Base-by-base conservation (phyloP, 1,140 invertebrate species). In the Condylostylus longicornis region DNA sequence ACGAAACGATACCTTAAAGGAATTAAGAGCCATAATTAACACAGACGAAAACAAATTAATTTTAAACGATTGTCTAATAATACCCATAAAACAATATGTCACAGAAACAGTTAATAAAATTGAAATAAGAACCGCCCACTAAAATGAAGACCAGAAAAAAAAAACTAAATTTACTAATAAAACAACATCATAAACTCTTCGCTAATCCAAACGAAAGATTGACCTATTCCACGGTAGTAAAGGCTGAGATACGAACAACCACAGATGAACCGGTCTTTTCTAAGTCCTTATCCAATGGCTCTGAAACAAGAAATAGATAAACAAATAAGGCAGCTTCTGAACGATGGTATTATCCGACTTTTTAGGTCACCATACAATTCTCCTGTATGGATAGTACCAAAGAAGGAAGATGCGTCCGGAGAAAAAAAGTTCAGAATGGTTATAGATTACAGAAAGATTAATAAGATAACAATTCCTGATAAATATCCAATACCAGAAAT, bases 401-500 rank as follows among this genome's bases (percentile, higher is more conserved):
- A 42, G 22, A 41, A 42, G 9, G 10, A n/a, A 17, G 38, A 40
- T 6, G 32, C 22, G 5, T 35, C 38, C 20, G 46, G 46, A 23
- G 43, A 54, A 42, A 43, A 37, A 33, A 58, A 58, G 45, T 51
- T 37, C 41, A 30, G 56, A 20, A 28, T 57, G 19, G 47, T 51
- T 5, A 42, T 56, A 17, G 55, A 58, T 42, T 59, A 47, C 33
- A 18, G 50, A 27, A 52, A 50, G 41, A 22, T 53, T 17, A 57
- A 55, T 42, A 34, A 43, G 28, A 41, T 46, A 35, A 51, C 49
- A 21, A 40, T 53, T 14, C 34, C 46, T n/a, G 64, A 70, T 43
- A 33, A 37, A 13, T 69, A 55, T 48, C 68, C 68, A 6, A 42
- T 72, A 7, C 67, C 67, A 4, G 48, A 60, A 7, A 68, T 70